These are phyloP conservation scores for Pungitius pungitius DNA, from an alignment of 2,113 vertebrate genomes.

Conservation along the genomic window DNA sequence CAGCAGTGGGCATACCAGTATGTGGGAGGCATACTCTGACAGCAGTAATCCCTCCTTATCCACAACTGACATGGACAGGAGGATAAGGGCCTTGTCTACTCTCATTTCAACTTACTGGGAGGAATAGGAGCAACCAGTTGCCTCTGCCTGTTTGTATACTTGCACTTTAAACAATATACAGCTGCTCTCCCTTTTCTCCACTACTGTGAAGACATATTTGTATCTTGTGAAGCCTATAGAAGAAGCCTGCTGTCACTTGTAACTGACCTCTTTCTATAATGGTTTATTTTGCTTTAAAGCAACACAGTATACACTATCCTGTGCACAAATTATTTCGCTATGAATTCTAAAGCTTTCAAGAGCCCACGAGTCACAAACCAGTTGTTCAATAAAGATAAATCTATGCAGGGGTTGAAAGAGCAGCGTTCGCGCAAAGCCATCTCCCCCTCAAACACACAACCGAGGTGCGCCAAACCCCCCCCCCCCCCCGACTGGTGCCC, in stretches of 20 bases:
- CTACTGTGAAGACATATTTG: neutral
- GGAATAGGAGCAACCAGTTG: conserved; percentile 19
- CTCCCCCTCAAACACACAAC: conserved; percentile 35
- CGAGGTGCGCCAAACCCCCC: neutral
- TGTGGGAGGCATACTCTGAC: conserved; percentile 50
- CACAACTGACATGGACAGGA: conserved; percentile 43
- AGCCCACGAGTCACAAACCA: conserved; percentile 2
- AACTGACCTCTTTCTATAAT: neutral
- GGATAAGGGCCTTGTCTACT: conserved; percentile 54
- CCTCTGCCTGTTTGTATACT: conserved; percentile 3
- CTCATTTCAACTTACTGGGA: conserved; percentile 34
- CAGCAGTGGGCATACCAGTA: conserved; percentile 30
- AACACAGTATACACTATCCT: neutral
- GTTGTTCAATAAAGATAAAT: conserved; percentile 4
- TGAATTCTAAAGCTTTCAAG: neutral
- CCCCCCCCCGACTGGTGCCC: conserved; percentile 4
- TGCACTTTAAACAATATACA: neutral
- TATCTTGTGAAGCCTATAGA: neutral
- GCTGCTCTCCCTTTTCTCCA: neutral
- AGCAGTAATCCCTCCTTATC: conserved; percentile 59
- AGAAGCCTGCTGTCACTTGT: conserved; percentile 1
- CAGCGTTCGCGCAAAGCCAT: neutral
- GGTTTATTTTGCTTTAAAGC: neutral
- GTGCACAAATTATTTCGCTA: neutral
- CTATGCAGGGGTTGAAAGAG: conserved; percentile 6